A percentile compares a stretch with the other conserved stretches of the same genome.
phyloP scores from a whole-genome alignment of 2,113 vertebrate species.

The Trogon melanurus region DNA sequence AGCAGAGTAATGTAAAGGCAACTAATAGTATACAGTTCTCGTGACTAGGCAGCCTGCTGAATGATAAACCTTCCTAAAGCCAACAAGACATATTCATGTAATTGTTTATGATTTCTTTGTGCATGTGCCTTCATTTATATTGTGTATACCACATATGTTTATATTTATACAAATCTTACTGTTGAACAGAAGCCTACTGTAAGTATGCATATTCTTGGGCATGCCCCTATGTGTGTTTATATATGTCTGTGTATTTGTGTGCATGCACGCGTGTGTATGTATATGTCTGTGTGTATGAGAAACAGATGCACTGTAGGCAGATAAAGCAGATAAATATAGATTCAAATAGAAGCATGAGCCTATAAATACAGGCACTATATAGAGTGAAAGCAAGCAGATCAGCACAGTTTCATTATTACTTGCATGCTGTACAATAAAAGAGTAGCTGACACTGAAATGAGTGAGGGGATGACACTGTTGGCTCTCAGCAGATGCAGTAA shows the following conservation, averaged over 20 bases:
- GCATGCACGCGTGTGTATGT: slow-evolving; percentile 45
- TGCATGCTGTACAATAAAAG: slow-evolving; percentile 69
- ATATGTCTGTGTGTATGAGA: slow-evolving; percentile 79
- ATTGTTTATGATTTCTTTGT: slow-evolving; percentile 30
- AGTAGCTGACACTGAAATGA: slow-evolving; percentile 74
- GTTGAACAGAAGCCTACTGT: slow-evolving; percentile 65
- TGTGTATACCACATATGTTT: slow-evolving; percentile 62
- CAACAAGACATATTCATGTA: slow-evolving; percentile 14
- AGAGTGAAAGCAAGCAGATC: slow-evolving; percentile 69
- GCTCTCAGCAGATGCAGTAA: slow-evolving; percentile 45
- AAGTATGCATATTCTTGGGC: slow-evolving; percentile 61
- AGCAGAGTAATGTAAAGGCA: slow-evolving; percentile 19
- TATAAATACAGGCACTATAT: slow-evolving; percentile 80
- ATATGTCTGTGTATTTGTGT: slow-evolving; percentile 22
- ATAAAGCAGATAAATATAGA: slow-evolving; percentile 83
- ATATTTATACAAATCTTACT: slow-evolving; percentile 64
- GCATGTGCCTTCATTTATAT: slow-evolving; percentile 50
- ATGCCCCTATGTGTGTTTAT: slow-evolving; percentile 59
- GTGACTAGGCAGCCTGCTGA: slow-evolving; percentile 3
- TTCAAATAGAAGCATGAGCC: slow-evolving; percentile 79
- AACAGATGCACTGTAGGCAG: slow-evolving; percentile 85
- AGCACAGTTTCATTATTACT: slow-evolving; percentile 75
- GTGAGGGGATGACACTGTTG: slow-evolving; percentile 71
- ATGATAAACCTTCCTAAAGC: slow-evolving; percentile 37
- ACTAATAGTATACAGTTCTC: not conserved